Evolutionary conservation across 2,888 invertebrate species (phyloP), one percentile per base, ranked within the genome.

Genomic region (Drosophila paucipuncta): DNA sequence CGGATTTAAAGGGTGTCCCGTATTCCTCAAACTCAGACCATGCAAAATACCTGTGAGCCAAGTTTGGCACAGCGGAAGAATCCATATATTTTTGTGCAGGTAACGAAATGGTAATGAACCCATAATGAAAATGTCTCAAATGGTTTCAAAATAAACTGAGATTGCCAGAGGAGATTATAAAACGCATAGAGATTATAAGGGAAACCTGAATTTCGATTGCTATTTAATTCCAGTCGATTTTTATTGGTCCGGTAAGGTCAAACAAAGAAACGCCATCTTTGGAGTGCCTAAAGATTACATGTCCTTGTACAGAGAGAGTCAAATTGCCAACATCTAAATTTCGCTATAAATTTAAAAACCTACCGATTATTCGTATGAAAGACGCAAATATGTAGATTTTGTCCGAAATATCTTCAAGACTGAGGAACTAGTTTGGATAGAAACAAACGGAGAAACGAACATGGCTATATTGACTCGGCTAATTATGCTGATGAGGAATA

Each of bases 21-120:
- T 53, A 30, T 43, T 49, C 33, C 49, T n/a, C 39, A 50, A 18
- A n/a, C 47, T 43, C 41, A 47, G 16, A 39, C 22, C 41, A 77
- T 77, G 68, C 73, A 64, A 77, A 78, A 74, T 78, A 78, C 74
- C 78, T 78, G 78, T 64, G 70, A 54, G 64, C 57, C 57, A 33
- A 61, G 43, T 22, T 43, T 50, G n/a, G 30, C 65, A 54, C 59
- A 64, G 47, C 61, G 68, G 64, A 68, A 66, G 64, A 52, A 33
- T 37, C 11, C 31, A 30, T 52, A 55, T 53, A 59, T 31, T 49
- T 22, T 22, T 25, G 37, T 47, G 13, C 25, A 55, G 54, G 43
- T 64, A 35, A 54, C 30, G n/a, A 64, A 64, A 43, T 35, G 11
- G 30, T 52, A 52, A n/a, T 52, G 37, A 62, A 61, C 25, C 35